phyloP scores from a whole-genome alignment of 2,113 vertebrate species.

The Talpa occidentalis region DNA sequence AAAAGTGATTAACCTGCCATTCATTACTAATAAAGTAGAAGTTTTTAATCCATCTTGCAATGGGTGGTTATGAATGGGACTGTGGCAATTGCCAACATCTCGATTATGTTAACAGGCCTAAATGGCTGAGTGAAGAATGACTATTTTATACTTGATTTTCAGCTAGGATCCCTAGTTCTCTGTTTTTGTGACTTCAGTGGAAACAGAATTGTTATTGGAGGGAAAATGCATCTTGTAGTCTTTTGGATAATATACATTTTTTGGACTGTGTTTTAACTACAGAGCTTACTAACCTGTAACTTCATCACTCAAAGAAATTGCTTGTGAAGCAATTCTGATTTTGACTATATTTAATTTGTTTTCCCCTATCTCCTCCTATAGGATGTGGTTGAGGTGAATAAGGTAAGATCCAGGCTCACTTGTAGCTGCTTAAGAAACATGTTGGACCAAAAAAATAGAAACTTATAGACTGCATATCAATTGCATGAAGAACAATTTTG shows the following conservation, averaged over 20 bases:
- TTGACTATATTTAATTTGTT: neutral
- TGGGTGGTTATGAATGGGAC: neutral
- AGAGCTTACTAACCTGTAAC: neutral
- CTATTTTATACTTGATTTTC: neutral
- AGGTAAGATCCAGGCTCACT: neutral
- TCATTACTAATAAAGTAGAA: neutral
- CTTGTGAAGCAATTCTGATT: neutral
- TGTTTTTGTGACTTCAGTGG: neutral
- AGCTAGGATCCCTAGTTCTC: neutral
- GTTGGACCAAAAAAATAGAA: neutral
- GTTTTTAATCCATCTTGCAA: neutral
- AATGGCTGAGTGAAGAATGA: neutral
- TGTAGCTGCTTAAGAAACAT: neutral
- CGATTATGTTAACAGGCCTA: neutral
- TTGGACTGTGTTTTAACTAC: neutral
- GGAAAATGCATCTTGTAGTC: neutral
- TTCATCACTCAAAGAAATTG: neutral
- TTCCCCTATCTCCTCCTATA: neutral
- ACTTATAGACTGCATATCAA: neutral
- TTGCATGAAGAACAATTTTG: neutral
- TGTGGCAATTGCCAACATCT: neutral
- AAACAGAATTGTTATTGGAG: neutral
- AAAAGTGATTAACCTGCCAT: neutral
- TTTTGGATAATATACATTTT: neutral
- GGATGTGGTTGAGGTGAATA: neutral